Evolutionary conservation across 2,113 vertebrate species (phyloP).

Genomic region (Tringa solitaria): DNA sequence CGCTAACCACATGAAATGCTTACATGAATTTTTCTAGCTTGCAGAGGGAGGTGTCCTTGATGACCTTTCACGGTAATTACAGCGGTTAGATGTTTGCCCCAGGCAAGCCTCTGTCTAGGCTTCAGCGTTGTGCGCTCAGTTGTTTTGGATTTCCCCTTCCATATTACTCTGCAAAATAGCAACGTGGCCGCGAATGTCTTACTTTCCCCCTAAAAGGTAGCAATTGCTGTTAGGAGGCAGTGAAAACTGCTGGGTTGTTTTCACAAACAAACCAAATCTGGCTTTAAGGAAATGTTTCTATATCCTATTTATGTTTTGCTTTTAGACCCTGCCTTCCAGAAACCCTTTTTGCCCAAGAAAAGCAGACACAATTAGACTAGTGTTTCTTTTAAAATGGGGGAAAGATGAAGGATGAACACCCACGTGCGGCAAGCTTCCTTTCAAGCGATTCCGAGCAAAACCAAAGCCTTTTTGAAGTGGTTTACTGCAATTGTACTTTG

Average conservation of each 20-base stretch:
- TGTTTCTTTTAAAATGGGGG: neutral
- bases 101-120: neutral
- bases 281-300: neutral
- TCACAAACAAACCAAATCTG: neutral
- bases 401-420: neutral
- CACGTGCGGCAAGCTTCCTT: neutral
- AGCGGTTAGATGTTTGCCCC: neutral
- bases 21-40: neutral
- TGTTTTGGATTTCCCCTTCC: neutral
- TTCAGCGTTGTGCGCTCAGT: neutral
- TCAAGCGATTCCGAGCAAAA: neutral
- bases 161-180: neutral
- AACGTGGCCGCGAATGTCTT: neutral
- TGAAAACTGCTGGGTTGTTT: neutral
- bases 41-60: neutral
- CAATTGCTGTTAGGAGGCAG: neutral
- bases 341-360: neutral
- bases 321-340: constrained; percentile 11
- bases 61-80: constrained; percentile 10
- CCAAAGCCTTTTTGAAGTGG: neutral
- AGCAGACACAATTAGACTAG: neutral
- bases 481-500: neutral
- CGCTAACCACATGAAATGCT: neutral
- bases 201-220: neutral
- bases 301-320: constrained; percentile 14